Evolutionary conservation across 2,113 vertebrate genomes (phyloP).

Genomic region (Crotalus viridis): DNA sequence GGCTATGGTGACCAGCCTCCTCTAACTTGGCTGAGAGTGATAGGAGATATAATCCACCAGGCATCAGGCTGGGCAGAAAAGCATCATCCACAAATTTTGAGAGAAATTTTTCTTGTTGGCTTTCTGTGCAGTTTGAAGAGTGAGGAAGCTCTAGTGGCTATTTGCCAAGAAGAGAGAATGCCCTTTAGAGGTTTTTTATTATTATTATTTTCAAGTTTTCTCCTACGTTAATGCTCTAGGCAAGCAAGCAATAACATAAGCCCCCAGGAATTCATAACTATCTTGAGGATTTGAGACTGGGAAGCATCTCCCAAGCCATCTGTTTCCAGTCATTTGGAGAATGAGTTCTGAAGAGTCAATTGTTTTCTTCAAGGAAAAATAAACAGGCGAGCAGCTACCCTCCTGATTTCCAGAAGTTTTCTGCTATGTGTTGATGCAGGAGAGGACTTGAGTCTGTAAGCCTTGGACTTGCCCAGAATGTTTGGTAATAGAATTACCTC

Average conservation of each 20-base stretch:
- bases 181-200: conserved; percentile 14
- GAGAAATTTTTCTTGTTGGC: not conserved
- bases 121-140: conserved; percentile 1
- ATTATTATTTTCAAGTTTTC: conserved; percentile 12
- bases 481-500: conserved; percentile 75
- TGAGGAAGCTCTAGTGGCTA: conserved; percentile 18
- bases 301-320: conserved; percentile 54
- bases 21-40: not conserved
- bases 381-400: conserved; percentile 60
- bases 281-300: conserved; percentile 44
- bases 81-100: not conserved
- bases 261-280: conserved; percentile 48
- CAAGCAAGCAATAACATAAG: conserved; percentile 41
- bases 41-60: not conserved
- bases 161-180: not conserved
- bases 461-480: conserved; percentile 60
- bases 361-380: conserved; percentile 69
- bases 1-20: not conserved
- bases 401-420: conserved; percentile 66
- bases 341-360: conserved; percentile 56
- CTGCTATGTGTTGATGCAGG: conserved; percentile 62
- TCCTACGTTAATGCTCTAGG: conserved; percentile 40
- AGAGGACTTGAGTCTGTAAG: conserved; percentile 56
- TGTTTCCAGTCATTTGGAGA: conserved; percentile 57
- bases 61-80: not conserved